These are phyloP conservation scores for Cyclophora punctaria DNA, from an alignment of 2,888 invertebrate genomes.

Conservation along the genomic window DNA sequence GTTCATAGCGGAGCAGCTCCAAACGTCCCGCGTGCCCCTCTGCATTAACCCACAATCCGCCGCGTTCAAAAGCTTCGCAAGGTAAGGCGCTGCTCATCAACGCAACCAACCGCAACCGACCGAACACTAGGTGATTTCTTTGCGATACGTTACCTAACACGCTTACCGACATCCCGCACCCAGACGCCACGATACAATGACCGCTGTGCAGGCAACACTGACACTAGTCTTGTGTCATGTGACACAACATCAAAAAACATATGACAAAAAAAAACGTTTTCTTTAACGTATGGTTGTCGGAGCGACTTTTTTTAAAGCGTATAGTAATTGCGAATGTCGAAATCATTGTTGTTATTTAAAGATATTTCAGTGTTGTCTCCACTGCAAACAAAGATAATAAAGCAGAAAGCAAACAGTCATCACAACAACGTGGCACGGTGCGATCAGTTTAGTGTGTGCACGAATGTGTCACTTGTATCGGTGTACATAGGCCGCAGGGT, in stretches of 20 bases:
- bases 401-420: slow-evolving; percentile 65
- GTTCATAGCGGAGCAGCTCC: slow-evolving; percentile 97
- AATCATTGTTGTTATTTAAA: too few relatives aligned
- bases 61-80: slow-evolving; percentile 99
- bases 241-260: too few relatives aligned
- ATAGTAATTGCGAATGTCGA: too few relatives aligned
- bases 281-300: neutral
- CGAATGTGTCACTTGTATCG: slow-evolving; percentile 24
- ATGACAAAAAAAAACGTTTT: neutral
- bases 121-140: slow-evolving; percentile 74
- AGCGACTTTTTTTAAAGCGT: too few relatives aligned
- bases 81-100: slow-evolving; percentile 82
- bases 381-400: slow-evolving; percentile 48
- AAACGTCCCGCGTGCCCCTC: slow-evolving; percentile 95
- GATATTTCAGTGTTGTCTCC: slow-evolving; percentile 49
- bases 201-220: slow-evolving; percentile 21
- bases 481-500: neutral
- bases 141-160: slow-evolving; percentile 65
- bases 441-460: slow-evolving; percentile 45
- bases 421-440: slow-evolving; percentile 70
- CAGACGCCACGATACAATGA: slow-evolving; percentile 41
- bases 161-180: slow-evolving; percentile 68
- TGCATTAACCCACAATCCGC: slow-evolving; percentile 99
- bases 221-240: slow-evolving; percentile 1
- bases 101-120: slow-evolving; percentile 55